These are phyloP conservation scores for Gadus chalcogrammus DNA, from an alignment of 2,113 vertebrate species.

Conservation along the genomic window DNA sequence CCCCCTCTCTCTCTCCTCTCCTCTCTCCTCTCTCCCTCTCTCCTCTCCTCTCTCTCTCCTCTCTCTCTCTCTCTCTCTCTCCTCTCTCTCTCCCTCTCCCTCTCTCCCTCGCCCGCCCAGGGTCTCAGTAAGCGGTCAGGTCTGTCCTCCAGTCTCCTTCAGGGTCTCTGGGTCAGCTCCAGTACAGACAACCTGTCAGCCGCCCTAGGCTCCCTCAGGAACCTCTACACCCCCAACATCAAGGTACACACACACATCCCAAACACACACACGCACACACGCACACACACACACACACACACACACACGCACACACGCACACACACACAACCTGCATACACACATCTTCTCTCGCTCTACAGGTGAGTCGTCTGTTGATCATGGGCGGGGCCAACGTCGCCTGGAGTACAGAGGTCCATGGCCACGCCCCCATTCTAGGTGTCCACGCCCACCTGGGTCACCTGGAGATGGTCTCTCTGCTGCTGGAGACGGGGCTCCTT, in stretches of 20 bases:
- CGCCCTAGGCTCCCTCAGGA: conserved; percentile 91
- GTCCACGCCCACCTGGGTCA: conserved; percentile 93
- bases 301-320: neutral
- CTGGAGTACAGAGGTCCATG: conserved; percentile 92
- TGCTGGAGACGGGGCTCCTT: conserved; percentile 85
- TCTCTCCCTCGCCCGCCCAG: conserved; percentile 59
- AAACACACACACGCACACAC: no score
- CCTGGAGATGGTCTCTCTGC: conserved; percentile 83
- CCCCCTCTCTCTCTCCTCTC: no score
- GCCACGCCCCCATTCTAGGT: conserved; percentile 88
- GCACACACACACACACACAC: no score
- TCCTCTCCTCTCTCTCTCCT: no score
- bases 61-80: conserved; percentile 2
- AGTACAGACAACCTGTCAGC: conserved; percentile 93
- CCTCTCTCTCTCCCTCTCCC: conserved; percentile 10
- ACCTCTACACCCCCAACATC: conserved; percentile 96
- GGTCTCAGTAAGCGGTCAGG: conserved; percentile 94
- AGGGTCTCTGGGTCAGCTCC: conserved; percentile 92
- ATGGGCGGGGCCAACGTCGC: conserved; percentile 90
- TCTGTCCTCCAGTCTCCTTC: conserved; percentile 93
- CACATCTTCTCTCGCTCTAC: conserved; percentile 9
- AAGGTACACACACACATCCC: conserved; percentile 76
- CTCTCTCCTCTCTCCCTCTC: neutral
- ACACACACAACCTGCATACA: neutral
- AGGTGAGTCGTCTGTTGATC: conserved; percentile 97